Evolutionary conservation across 1,140 invertebrate genomes (phyloP), one percentile per base, ranked within the genome.

Genomic region (Pseudomyrmex gracilis): DNA sequence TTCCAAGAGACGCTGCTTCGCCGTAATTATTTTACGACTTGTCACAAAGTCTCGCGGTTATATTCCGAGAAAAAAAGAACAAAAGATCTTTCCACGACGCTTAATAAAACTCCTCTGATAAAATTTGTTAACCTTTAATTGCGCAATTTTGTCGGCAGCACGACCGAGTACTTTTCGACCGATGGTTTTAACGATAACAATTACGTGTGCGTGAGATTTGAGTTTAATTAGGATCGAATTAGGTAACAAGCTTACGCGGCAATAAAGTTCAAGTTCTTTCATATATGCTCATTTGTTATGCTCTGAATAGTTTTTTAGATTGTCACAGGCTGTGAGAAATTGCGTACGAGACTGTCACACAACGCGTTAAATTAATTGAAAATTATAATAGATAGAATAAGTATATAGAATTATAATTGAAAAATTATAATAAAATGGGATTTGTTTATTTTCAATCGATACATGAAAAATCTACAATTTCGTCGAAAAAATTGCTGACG

Each of bases 21-120:
- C 4, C 24, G 34, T 78, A 78, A 78, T 78, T 78, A 78, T 70
- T 70, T 78, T 17, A 78, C 20, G 43, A 58, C 20, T 78, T 45
- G 76, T 78, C 64, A 12, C 12, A 34, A 45, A 17, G 45, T 12
- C 5, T 24, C 20, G 17, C 34, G 17, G 12, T 68, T n/a, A n/a
- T n/a, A n/a, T n/a, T 68, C 76, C 7, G 64, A 57, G 55, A 70
- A 77, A 70, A 55, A 57, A 47, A 47, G 13, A 45, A 70, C 43
- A 10, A 68, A 68, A 17, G 3, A 22, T 17, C 24, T 20, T 12
- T 53, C 8, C 12, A 10, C 34, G n/a, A 1, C 22, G 22, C 34
- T 15, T 9, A 66, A 49, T 10, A 43, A 58, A 58, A 10, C 5
- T 4, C 17, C 17, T 4, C 12, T 15, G 34, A 60, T 80, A 71